These are phyloP conservation scores for Cherax quadricarinatus DNA, from an alignment of 1,140 invertebrate species.

Conservation along the genomic window DNA sequence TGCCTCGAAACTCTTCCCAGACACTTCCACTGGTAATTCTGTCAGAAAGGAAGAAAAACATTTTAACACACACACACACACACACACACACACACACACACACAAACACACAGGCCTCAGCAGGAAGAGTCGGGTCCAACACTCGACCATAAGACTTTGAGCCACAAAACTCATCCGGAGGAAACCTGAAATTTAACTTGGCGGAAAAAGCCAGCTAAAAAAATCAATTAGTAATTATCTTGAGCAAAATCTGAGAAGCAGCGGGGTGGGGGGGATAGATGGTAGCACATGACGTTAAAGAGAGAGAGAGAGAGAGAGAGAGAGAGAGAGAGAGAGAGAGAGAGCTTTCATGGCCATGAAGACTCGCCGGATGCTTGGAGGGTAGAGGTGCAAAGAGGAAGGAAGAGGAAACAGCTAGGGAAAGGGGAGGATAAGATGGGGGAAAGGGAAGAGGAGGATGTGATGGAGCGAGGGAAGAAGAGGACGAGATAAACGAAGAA, in stretches of 20 bases:
- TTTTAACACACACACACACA: no score
- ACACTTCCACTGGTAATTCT: neutral
- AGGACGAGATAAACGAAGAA: neutral
- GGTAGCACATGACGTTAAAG: no score
- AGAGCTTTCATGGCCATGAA: no score
- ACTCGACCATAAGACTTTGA: neutral
- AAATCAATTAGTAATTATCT: constrained; percentile 14
- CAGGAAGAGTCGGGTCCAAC: neutral
- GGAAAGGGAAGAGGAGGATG: neutral
- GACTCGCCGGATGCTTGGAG: no score
- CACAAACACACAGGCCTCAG: neutral
- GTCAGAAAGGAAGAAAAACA: no score
- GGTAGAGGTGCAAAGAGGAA: neutral
- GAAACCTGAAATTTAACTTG: neutral
- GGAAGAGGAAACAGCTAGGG: neutral
- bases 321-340: no score
- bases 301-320: no score
- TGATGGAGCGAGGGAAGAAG: neutral
- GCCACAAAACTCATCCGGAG: neutral
- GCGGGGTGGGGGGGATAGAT: neutral
- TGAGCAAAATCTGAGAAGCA: neutral
- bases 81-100: no score
- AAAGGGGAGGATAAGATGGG: neutral
- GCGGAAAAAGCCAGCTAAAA: neutral
- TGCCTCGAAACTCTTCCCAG: neutral